These are phyloP conservation scores for Phyllotreta cruciferae DNA, from an alignment of 2,888 invertebrate genomes.

Conservation along the genomic window DNA sequence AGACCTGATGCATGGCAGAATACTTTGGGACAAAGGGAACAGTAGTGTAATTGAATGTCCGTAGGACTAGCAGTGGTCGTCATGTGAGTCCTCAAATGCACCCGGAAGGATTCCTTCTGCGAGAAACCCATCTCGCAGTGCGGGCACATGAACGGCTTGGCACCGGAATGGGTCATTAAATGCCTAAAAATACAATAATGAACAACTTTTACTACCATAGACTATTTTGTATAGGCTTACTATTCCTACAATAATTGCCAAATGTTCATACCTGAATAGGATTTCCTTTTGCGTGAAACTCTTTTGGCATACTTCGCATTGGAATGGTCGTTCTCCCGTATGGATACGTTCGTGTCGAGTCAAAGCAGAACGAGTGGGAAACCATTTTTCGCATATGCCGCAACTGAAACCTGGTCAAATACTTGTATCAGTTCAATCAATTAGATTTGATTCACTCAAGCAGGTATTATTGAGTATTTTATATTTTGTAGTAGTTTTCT, in stretches of 20 bases:
- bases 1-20: conserved; percentile 70
- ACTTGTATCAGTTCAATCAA: background rate
- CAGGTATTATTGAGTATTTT: no score
- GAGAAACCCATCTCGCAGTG: conserved; percentile 73
- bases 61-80: conserved; percentile 61
- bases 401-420: conserved; percentile 60
- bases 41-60: conserved; percentile 69
- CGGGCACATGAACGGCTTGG: conserved; percentile 72
- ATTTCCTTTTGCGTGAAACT: conserved; percentile 80
- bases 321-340: conserved; percentile 66
- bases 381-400: conserved; percentile 71
- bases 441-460: no score
- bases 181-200: conserved; percentile 58
- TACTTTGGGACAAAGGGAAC: conserved; percentile 70
- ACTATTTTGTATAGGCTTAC: no score
- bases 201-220: no score
- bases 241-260: no score
- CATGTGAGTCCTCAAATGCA: conserved; percentile 69
- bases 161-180: conserved; percentile 66
- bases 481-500: no score
- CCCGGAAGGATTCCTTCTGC: conserved; percentile 71
- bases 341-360: conserved; percentile 74
- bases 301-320: conserved; percentile 66
- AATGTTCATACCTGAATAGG: conserved; percentile 55
- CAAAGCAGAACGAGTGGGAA: conserved; percentile 72